Evolutionary conservation across 1,140 invertebrate species (phyloP).

Genomic region (Diachasma alloeum): DNA sequence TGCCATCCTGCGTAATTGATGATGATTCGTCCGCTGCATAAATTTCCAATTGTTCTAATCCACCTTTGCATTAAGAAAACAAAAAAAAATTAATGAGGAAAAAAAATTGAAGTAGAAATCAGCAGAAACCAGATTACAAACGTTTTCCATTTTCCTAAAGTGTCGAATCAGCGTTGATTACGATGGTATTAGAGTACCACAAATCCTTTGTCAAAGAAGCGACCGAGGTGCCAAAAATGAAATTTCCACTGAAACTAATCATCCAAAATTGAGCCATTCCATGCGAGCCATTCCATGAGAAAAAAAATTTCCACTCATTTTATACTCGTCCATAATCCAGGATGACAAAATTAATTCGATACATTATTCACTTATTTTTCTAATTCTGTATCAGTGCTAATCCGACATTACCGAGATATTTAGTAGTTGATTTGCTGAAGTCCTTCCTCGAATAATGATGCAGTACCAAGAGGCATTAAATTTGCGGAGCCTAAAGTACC

Average conservation of each 20-base stretch:
- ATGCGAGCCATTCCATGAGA: slow-evolving; percentile 11
- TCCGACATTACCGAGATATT: background rate
- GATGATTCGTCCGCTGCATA: background rate
- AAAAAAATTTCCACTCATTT: background rate
- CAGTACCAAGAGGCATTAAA: background rate
- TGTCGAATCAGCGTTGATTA: background rate
- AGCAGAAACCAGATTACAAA: too few species aligned
- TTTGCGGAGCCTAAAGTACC: slow-evolving; percentile 15
- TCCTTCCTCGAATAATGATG: background rate
- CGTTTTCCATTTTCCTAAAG: background rate
- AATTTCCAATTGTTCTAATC: background rate
- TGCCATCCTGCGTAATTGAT: background rate
- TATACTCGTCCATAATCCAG: background rate
- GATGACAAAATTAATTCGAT: background rate
- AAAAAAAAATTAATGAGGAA: background rate
- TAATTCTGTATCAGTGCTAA: background rate
- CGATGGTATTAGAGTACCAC: slow-evolving; percentile 19
- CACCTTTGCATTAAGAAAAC: background rate
- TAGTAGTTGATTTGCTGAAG: background rate
- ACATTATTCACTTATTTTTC: slow-evolving; percentile 19
- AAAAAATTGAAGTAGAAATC: too few species aligned
- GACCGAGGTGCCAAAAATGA: slow-evolving; percentile 36
- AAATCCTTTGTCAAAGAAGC: slow-evolving; percentile 16
- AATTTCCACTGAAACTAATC: slow-evolving; percentile 7
- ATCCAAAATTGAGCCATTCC: slow-evolving; percentile 2